Evolutionary conservation across 1,140 invertebrate genomes (phyloP).

Genomic region (Bursaphelenchus mucronatus): DNA sequence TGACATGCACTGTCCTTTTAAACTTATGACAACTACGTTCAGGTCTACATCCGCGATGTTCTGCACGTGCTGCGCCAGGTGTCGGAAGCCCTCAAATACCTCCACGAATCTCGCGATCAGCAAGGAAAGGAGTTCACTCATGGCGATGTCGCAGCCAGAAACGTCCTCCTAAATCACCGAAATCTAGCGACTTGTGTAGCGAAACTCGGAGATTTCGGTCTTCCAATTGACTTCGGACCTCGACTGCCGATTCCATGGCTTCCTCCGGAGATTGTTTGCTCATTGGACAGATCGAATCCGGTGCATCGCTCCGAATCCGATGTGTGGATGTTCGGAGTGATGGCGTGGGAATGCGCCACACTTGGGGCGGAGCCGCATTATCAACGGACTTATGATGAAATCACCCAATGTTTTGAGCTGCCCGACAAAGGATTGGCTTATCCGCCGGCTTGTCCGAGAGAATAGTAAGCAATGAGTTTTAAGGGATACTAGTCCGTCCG

Average conservation of each 20-base stretch:
- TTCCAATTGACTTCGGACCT: constrained; percentile 52
- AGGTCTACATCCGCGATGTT: constrained; percentile 48
- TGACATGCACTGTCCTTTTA: too few relatives aligned
- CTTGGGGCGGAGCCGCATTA: constrained; percentile 53
- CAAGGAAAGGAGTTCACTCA: constrained; percentile 57
- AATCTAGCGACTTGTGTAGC: constrained; percentile 50
- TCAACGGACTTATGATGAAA: constrained; percentile 53
- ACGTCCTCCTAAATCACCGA: constrained; percentile 44
- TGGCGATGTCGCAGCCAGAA: constrained; percentile 52
- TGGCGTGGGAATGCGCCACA: constrained; percentile 32
- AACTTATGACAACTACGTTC: neutral
- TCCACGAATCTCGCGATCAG: constrained; percentile 43
- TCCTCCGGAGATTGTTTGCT: constrained; percentile 56
- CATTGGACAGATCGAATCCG: constrained; percentile 38
- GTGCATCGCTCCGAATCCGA: constrained; percentile 52
- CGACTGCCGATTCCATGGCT: constrained; percentile 54
- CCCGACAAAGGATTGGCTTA: constrained; percentile 44
- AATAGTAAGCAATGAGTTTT: constrained; percentile 42
- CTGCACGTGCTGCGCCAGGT: constrained; percentile 47
- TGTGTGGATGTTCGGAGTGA: constrained; percentile 41
- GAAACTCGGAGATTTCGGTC: constrained; percentile 53
- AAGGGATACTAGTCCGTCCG: too few relatives aligned
- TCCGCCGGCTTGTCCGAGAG: constrained; percentile 44
- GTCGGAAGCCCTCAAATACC: constrained; percentile 49
- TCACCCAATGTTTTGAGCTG: constrained; percentile 36